Conservation (phyloP, 1,140 invertebrate genomes). For the Agrypnia vestita region DNA sequence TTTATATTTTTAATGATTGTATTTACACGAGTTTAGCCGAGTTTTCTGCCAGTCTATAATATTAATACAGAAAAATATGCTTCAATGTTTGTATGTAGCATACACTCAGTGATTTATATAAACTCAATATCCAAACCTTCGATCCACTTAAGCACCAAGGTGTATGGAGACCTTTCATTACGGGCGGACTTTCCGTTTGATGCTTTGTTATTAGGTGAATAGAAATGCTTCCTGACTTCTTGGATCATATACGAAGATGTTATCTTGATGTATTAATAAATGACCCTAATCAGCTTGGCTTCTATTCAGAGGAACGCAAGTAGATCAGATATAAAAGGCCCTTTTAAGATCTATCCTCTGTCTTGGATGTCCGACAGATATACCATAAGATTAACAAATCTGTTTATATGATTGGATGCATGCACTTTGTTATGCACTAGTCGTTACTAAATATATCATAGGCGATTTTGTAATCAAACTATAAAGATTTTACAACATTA, state of each 20-base stretch:
- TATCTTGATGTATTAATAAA: slow-evolving; percentile 50
- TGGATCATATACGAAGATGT: slow-evolving; percentile 34
- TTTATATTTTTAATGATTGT: too few relatives aligned
- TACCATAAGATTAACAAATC: slow-evolving; percentile 41
- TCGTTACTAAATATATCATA: slow-evolving; percentile 25
- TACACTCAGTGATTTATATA: slow-evolving; percentile 16
- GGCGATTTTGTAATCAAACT: too few relatives aligned
- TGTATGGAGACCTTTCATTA: background rate
- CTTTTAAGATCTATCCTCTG: slow-evolving; percentile 38
- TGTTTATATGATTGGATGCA: slow-evolving; percentile 49
- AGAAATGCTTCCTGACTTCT: slow-evolving; percentile 18
- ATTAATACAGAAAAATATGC: background rate
- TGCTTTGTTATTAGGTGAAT: slow-evolving; percentile 30
- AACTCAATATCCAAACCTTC: background rate
- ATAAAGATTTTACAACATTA: too few relatives aligned
- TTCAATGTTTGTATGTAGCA: background rate
- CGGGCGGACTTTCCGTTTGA: slow-evolving; percentile 15
- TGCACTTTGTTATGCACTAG: slow-evolving; percentile 24
- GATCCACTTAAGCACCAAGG: background rate
- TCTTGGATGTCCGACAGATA: slow-evolving; percentile 37
- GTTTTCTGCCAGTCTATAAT: too few relatives aligned
- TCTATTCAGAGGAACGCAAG: slow-evolving; percentile 25
- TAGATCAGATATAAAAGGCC: slow-evolving; percentile 20
- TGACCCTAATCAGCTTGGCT: slow-evolving; percentile 29
- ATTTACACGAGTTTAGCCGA: too few relatives aligned